Conservation (phyloP, 1,140 invertebrate genomes). For the Drosophila mauritiana region DNA sequence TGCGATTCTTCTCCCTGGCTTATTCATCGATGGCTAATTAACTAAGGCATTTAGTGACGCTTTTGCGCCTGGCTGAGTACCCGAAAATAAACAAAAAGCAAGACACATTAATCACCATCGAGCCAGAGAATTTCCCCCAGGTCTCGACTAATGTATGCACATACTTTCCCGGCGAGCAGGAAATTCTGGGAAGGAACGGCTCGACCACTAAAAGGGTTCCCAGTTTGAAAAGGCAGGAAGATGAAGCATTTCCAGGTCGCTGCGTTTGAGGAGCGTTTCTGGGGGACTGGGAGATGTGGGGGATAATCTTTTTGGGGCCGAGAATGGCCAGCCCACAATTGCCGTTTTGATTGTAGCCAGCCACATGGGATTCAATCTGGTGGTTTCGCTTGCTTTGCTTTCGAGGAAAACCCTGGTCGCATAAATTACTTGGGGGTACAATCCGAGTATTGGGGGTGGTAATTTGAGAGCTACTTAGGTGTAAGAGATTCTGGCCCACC, state of each 20-base stretch:
- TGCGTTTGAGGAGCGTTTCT: constrained; percentile 42
- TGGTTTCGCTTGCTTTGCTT: constrained; percentile 38
- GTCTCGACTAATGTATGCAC: constrained; percentile 51
- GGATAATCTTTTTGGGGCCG: constrained; percentile 37
- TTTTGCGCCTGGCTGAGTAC: constrained; percentile 67
- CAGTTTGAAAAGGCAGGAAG: constrained; percentile 29
- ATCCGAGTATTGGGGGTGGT: background rate
- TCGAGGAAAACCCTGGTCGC: constrained; percentile 40
- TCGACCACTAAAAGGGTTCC: constrained; percentile 55
- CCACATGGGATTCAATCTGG: constrained; percentile 80
- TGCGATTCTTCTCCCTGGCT: background rate
- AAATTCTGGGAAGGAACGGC: constrained; percentile 3
- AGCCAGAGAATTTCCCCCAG: constrained; percentile 16
- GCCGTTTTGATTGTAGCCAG: constrained; percentile 77
- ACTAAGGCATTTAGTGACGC: constrained; percentile 57
- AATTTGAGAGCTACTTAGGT: constrained; percentile 49
- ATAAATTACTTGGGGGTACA: constrained; percentile 59
- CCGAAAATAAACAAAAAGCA: constrained; percentile 57
- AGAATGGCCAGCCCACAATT: constrained; percentile 46
- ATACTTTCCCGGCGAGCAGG: constrained; percentile 15
- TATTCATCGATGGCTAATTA: constrained; percentile 58
- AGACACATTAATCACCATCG: constrained; percentile 69
- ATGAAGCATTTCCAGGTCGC: constrained; percentile 68
- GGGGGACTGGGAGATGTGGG: constrained; percentile 29
- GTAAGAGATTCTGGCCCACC: constrained; percentile 58